Evolutionary conservation across 92 coral and sea anemone species (phyloP).

Genomic region (Ricordea florida): DNA sequence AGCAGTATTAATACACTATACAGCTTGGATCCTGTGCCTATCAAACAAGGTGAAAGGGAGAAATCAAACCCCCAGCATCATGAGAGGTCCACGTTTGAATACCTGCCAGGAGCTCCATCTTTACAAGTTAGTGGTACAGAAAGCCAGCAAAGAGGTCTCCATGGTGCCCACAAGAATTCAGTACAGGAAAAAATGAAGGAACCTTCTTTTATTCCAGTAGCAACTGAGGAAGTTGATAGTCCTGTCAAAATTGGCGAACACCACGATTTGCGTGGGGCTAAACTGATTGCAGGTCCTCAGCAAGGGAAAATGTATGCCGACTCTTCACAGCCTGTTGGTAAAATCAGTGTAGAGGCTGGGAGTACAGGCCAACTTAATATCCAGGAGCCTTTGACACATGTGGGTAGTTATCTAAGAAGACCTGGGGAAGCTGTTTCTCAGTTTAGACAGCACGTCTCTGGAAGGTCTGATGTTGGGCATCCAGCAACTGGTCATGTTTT

Average conservation of each 20-base stretch:
- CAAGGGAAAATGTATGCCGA: no score
- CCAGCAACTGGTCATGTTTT: neutral
- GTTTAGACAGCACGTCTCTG: neutral
- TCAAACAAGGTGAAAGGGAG: conserved; percentile 11
- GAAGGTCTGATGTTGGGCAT: neutral
- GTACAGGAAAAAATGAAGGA: neutral
- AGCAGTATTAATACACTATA: conserved; percentile 72
- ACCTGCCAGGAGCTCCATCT: conserved; percentile 52
- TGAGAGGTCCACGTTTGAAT: conserved; percentile 6
- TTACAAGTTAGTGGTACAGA: neutral
- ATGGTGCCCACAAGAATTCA: neutral
- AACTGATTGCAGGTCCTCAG: no score
- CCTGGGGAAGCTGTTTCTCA: neutral
- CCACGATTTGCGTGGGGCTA: no score
- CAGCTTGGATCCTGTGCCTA: conserved; percentile 61
- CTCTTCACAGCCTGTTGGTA: no score
- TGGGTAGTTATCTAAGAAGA: no score
- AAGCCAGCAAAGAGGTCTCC: neutral
- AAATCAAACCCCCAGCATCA: neutral
- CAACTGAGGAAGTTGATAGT: no score
- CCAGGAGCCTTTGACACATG: no score
- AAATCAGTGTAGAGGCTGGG: no score
- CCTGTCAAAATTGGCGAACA: no score
- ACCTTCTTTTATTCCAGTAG: no score
- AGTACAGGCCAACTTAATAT: no score